phyloP scores from a whole-genome alignment of 2,797 vertebrate species.

The Aplochiton taeniatus region DNA sequence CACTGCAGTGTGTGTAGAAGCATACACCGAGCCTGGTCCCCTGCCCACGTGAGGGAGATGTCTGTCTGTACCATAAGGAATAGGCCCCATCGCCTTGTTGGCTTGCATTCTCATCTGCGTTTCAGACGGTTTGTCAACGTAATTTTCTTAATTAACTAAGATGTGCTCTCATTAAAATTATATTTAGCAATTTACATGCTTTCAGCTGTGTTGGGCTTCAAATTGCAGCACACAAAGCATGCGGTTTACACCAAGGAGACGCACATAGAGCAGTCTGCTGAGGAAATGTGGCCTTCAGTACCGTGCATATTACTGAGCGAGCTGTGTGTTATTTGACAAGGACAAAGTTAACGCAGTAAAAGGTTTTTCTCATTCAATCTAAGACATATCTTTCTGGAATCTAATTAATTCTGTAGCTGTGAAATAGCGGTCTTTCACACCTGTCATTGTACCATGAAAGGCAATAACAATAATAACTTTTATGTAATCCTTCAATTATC shows the following conservation, averaged over 20 bases:
- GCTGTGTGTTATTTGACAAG: slow-evolving; percentile 33
- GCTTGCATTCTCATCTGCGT: slow-evolving; percentile 48
- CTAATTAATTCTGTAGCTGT: slow-evolving; percentile 29
- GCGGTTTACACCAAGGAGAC: slow-evolving; percentile 47
- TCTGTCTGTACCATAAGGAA: slow-evolving; percentile 43
- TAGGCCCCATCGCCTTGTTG: slow-evolving; percentile 55
- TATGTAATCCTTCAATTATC: slow-evolving; percentile 60
- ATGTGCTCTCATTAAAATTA: slow-evolving; percentile 69
- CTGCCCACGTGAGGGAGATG: slow-evolving; percentile 54
- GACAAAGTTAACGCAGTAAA: slow-evolving; percentile 43
- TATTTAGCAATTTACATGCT: slow-evolving; percentile 69
- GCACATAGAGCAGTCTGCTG: slow-evolving; percentile 46
- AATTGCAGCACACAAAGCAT: slow-evolving; percentile 53
- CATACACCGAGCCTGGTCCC: slow-evolving; percentile 28
- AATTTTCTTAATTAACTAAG: slow-evolving; percentile 70
- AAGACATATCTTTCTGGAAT: slow-evolving; percentile 45
- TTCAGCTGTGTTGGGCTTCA: slow-evolving; percentile 49
- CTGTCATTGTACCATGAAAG: slow-evolving; percentile 47
- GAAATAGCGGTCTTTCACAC: slow-evolving; percentile 57
- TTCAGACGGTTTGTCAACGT: slow-evolving; percentile 66
- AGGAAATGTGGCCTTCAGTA: slow-evolving; percentile 23
- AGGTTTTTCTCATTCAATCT: slow-evolving; percentile 36
- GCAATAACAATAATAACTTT: slow-evolving; percentile 52
- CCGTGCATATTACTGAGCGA: slow-evolving; percentile 43
- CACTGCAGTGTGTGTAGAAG: slow-evolving; percentile 31